These are phyloP conservation scores for Heliornis fulica DNA, from an alignment of 2,113 vertebrate genomes.

Conservation along the genomic window DNA sequence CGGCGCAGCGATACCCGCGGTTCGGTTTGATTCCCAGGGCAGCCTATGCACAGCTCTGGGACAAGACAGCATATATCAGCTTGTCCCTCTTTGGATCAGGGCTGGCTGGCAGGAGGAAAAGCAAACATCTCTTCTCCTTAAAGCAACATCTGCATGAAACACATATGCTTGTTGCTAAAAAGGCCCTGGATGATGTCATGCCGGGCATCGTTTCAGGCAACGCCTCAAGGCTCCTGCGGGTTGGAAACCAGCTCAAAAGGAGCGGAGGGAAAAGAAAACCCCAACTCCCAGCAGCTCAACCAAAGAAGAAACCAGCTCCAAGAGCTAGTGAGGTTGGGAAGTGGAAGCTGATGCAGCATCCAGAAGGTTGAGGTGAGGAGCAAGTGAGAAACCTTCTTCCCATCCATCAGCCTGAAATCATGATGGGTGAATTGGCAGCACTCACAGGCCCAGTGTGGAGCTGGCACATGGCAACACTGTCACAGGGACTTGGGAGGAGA, in stretches of 20 bases:
- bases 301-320: background rate
- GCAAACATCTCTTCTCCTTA: constrained; percentile 10
- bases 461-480: fast-evolving
- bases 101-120: background rate
- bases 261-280: background rate
- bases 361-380: background rate
- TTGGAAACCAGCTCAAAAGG: background rate
- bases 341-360: background rate
- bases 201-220: background rate
- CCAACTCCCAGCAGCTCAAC: background rate
- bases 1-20: background rate
- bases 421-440: background rate
- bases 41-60: background rate
- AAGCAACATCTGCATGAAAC: constrained; percentile 47
- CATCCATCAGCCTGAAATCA: background rate
- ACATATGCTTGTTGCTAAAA: constrained; percentile 40
- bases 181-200: constrained; percentile 6
- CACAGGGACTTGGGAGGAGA: background rate
- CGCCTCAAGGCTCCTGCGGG: background rate
- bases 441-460: background rate
- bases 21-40: background rate
- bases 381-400: background rate
- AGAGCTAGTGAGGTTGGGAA: background rate
- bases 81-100: background rate
- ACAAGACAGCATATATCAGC: background rate